Conservation (phyloP, 2,113 vertebrate genomes). For the Malurus alboscapulatus region DNA sequence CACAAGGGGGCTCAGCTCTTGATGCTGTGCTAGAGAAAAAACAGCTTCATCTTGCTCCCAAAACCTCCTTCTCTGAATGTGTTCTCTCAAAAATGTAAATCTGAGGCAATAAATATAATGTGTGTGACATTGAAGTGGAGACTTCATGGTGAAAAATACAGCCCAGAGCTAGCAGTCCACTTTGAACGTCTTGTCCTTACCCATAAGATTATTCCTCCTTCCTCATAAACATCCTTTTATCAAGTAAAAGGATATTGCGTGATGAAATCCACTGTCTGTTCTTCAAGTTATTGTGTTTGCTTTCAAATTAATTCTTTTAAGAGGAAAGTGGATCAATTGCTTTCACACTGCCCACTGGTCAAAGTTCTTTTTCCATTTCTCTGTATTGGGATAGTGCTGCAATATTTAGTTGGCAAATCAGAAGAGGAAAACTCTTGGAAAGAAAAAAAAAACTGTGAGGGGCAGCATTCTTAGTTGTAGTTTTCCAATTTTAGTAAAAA, state of each 20-base stretch:
- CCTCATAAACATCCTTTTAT: neutral
- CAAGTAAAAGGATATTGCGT: neutral
- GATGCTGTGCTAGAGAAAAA: neutral
- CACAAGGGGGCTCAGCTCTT: neutral
- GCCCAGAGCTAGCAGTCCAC: neutral
- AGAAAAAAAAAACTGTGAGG: neutral
- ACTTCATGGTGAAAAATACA: neutral
- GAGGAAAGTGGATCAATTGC: neutral
- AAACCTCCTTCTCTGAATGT: rapidly evolving
- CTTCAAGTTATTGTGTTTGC: neutral
- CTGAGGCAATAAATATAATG: rapidly evolving
- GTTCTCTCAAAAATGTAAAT: neutral
- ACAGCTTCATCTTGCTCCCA: rapidly evolving
- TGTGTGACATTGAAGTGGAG: neutral
- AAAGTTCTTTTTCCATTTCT: neutral
- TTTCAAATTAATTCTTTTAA: neutral
- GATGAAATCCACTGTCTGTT: neutral
- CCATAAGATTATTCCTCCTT: neutral
- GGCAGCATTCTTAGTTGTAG: neutral
- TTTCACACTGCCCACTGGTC: neutral
- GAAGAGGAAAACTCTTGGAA: neutral
- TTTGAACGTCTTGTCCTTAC: neutral
- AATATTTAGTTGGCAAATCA: neutral
- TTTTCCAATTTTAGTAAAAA: neutral
- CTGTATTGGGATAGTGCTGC: neutral